Evolutionary conservation across 2,113 vertebrate genomes (phyloP).

Genomic region (Cyprinodon tularosa): DNA sequence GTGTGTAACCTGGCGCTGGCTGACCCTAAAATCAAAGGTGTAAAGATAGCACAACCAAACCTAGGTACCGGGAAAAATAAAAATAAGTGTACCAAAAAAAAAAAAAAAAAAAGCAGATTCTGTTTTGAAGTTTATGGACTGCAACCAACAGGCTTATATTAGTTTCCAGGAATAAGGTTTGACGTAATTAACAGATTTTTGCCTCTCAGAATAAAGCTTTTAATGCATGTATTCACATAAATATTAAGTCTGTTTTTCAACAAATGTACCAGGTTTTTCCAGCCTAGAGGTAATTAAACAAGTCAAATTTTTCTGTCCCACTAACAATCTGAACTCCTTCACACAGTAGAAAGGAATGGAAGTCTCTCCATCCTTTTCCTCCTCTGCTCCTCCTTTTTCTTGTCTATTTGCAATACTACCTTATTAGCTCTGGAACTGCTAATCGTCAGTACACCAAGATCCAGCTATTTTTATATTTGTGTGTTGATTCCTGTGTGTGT

Average conservation of each 20-base stretch:
- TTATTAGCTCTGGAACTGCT: constrained; percentile 68
- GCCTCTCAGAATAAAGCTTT: neutral
- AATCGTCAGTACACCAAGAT: constrained; percentile 55
- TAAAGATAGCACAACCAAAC: neutral
- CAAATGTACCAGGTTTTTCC: constrained; percentile 12
- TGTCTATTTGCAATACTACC: constrained; percentile 53
- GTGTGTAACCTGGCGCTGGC: no score
- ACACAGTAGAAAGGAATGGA: constrained; percentile 43
- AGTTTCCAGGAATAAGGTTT: neutral
- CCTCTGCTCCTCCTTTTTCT: constrained; percentile 40
- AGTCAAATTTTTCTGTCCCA: constrained; percentile 42
- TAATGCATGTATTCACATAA: constrained; percentile 16
- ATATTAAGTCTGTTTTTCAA: constrained; percentile 21
- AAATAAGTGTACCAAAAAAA: no score
- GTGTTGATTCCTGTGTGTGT: constrained; percentile 33
- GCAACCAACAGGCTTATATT: neutral
- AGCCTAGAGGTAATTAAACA: constrained; percentile 51
- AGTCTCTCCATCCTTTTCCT: constrained; percentile 59
- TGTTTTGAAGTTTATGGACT: neutral
- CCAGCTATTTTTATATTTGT: constrained; percentile 46
- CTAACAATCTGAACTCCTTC: constrained; percentile 52
- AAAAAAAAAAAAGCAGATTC: neutral
- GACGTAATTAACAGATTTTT: neutral
- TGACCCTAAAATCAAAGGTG: neutral
- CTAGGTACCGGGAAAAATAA: no score